A percentile compares a stretch with the other conserved stretches of the same genome.
These are phyloP conservation scores for Furcifer pardalis DNA, from an alignment of 2,797 vertebrate species.

Conservation along the genomic window DNA sequence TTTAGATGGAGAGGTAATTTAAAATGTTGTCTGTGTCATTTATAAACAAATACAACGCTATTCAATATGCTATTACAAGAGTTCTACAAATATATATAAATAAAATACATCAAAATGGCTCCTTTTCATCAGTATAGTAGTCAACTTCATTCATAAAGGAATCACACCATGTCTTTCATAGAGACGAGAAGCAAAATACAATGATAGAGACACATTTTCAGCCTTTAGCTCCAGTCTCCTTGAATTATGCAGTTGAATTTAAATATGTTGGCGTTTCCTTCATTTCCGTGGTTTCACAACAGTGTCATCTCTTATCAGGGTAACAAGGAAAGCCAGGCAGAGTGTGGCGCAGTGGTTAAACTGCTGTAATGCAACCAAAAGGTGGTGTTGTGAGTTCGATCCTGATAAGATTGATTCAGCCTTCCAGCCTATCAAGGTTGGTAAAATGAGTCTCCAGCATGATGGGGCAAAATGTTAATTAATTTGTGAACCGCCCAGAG, in stretches of 20 bases:
- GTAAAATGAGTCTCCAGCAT: too few relatives aligned
- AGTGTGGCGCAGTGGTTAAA: too few relatives aligned
- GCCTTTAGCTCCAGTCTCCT: not conserved
- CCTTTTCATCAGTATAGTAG: not conserved
- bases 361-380: too few relatives aligned
- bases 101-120: not conserved
- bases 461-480: too few relatives aligned
- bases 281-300: not conserved
- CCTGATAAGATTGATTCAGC: too few relatives aligned
- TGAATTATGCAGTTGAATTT: not conserved
- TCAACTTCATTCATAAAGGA: not conserved
- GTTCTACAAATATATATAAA: not conserved
- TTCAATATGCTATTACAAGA: not conserved
- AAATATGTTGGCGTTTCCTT: not conserved
- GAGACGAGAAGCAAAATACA: not conserved
- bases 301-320: not conserved
- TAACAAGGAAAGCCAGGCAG: too few relatives aligned
- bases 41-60: not conserved
- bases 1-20: not conserved
- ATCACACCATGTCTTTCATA: not conserved
- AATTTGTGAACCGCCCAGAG: too few relatives aligned
- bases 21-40: not conserved
- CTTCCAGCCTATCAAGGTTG: too few relatives aligned
- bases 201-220: not conserved
- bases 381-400: too few relatives aligned